phyloP scores from a whole-genome alignment of 2,113 vertebrate genomes.

The Clarias macrocephalus region DNA sequence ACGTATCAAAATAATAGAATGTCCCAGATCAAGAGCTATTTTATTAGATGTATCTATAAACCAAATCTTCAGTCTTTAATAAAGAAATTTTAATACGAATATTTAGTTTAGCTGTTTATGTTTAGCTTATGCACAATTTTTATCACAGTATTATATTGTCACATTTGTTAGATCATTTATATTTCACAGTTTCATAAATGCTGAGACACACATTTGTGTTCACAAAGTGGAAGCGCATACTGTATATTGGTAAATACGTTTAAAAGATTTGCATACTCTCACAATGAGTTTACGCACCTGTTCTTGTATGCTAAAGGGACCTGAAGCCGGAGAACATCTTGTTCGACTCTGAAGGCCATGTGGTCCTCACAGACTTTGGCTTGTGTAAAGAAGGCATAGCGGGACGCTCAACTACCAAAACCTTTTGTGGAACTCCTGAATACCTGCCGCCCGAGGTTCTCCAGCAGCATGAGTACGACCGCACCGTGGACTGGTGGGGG shows the following conservation, averaged over 20 bases:
- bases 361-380: constrained; percentile 77
- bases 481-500: constrained; percentile 79
- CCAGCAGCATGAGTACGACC: constrained; percentile 68
- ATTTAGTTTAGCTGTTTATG: no score
- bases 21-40: not conserved
- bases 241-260: not conserved
- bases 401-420: constrained; percentile 65
- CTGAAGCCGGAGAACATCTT: constrained; percentile 78
- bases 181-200: not conserved
- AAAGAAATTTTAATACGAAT: not conserved
- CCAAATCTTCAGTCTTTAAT: not conserved
- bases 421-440: constrained; percentile 78
- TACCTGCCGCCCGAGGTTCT: constrained; percentile 79
- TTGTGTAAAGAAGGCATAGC: constrained; percentile 77
- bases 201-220: not conserved
- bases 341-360: constrained; percentile 73
- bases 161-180: no score
- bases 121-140: no score
- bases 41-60: not conserved
- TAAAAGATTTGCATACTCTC: not conserved
- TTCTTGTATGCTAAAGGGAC: constrained; percentile 62
- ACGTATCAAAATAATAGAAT: not conserved
- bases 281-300: constrained; percentile 15
- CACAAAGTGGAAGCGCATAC: not conserved
- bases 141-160: no score